Evolutionary conservation across 2,888 invertebrate species (phyloP), one percentile per base, ranked within the genome.

Genomic region (Enchytraeus crypticus): DNA sequence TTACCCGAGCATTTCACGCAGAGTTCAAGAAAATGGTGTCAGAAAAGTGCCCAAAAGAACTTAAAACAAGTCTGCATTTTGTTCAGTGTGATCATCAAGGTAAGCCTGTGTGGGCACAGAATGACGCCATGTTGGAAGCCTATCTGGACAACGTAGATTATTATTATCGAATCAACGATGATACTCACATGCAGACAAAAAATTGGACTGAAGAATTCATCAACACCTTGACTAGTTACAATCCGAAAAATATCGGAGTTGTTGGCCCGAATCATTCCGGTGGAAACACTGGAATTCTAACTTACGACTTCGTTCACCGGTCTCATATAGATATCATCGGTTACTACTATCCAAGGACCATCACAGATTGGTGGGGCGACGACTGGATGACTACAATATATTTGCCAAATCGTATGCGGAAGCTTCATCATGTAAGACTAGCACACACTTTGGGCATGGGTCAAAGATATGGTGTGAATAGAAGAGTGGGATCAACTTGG

Each of bases 91-190:
- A 43, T n/a, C 67, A 69, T 58, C 53, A 21, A 2, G 55, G 59
- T 26, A 27, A 53, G n/a, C 69, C 69, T 11, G 65, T 67, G 26
- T 69, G 69, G 68, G 67, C 69, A 3, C 69, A 69, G 59, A 69
- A 69, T 53, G 69, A 69, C 30, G 69, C 69, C 64, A 68, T 69
- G 68, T 59, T 68, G 38, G 65, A 60, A 21, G 69, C 69, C 14
- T 68, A 66, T 57, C 55, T 69, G 11, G 66, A 65, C 46, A 51
- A 63, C 47, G 45, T 56, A 1, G 64, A 63, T 8, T 69, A 69
- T 47, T 69, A 56, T 60, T 69, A 67, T 60, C 51, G 69, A 21
- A 57, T 69, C 18, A 66, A 64, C 47, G 67, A 67, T 49, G 67
- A 67, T 51, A 63, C 65, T 3, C 27, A 49, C 2, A 34, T 67